phyloP scores from a whole-genome alignment of 2,797 vertebrate species.

The Denticeps clupeoides region DNA sequence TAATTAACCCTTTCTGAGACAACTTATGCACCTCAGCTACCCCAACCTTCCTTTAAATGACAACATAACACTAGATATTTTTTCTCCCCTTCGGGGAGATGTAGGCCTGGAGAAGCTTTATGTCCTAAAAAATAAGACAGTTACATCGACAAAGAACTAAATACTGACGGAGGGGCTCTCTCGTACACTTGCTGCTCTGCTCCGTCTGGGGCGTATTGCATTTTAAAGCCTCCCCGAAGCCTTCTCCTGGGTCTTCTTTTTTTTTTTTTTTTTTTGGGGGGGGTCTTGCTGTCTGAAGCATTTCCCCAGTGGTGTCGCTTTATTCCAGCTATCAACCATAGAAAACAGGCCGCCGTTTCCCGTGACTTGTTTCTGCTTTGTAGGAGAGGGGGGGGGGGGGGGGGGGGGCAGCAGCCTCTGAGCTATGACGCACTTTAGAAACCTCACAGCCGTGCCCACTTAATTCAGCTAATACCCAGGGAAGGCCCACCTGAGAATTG shows the following conservation, averaged over 20 bases:
- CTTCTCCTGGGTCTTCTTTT: too few relatives aligned
- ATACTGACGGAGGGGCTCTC: constrained; percentile 17
- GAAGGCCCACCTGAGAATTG: constrained; percentile 58
- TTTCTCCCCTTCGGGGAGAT: constrained; percentile 9
- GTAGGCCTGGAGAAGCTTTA: constrained; percentile 5
- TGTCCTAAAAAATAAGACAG: constrained; percentile 17
- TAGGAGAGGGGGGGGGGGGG: constrained; percentile 12
- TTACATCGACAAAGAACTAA: constrained; percentile 21
- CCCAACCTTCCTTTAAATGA: background rate
- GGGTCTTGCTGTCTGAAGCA: constrained; percentile 31
- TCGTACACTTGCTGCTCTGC: constrained; percentile 22
- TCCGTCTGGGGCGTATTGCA: constrained; percentile 32
- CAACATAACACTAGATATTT: too few relatives aligned
- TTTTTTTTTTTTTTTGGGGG: constrained; percentile 31
- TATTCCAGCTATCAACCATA: constrained; percentile 39
- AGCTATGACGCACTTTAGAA: constrained; percentile 45
- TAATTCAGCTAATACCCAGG: constrained; percentile 54
- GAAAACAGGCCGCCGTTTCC: too few relatives aligned
- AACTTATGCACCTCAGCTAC: constrained; percentile 8
- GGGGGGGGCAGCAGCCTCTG: constrained; percentile 39
- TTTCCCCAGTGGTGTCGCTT: constrained; percentile 37
- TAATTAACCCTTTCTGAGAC: constrained; percentile 14
- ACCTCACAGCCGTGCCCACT: constrained; percentile 44
- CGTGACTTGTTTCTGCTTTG: too few relatives aligned
- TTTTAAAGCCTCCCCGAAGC: constrained; percentile 37